These are phyloP conservation scores for Apostichopus leukothele DNA, from an alignment of 53 echinoderm and acorn worm genomes.

Conservation along the genomic window DNA sequence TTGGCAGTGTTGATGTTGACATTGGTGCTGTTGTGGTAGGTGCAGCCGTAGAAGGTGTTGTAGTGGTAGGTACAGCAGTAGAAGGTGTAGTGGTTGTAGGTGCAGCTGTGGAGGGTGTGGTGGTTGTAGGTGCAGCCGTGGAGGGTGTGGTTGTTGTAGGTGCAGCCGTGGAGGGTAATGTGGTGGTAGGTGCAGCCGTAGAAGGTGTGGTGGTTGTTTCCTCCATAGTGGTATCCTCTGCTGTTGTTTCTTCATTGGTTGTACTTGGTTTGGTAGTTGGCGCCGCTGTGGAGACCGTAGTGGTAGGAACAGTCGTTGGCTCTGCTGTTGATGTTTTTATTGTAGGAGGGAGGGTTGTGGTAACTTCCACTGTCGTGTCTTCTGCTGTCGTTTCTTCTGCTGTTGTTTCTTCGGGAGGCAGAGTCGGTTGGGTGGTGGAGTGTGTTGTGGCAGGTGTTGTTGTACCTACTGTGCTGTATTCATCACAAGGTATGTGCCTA, in stretches of 20 bases:
- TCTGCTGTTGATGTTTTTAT: background rate
- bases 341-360: background rate
- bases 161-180: background rate
- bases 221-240: background rate
- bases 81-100: conserved; percentile 16
- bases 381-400: background rate
- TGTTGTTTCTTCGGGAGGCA: conserved; percentile 1
- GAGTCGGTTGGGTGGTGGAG: background rate
- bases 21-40: background rate
- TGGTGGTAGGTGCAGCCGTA: conserved; percentile 17
- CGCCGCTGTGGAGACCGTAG: conserved; percentile 7
- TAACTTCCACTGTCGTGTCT: background rate
- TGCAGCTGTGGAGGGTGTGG: background rate
- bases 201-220: background rate
- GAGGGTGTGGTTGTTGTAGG: conserved; percentile 9
- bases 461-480: background rate
- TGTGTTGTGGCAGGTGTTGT: background rate
- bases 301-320: background rate
- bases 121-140: background rate
- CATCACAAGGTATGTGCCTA: conserved; percentile 20
- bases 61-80: background rate
- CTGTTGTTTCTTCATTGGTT: background rate
- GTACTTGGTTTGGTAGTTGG: background rate
- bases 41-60: background rate
- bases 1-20: conserved; percentile 3